Percentiles rank a stretch among this genome's conserved stretches.
phyloP scores from a whole-genome alignment of 2,888 invertebrate species.

The Thera obeliscata region DNA sequence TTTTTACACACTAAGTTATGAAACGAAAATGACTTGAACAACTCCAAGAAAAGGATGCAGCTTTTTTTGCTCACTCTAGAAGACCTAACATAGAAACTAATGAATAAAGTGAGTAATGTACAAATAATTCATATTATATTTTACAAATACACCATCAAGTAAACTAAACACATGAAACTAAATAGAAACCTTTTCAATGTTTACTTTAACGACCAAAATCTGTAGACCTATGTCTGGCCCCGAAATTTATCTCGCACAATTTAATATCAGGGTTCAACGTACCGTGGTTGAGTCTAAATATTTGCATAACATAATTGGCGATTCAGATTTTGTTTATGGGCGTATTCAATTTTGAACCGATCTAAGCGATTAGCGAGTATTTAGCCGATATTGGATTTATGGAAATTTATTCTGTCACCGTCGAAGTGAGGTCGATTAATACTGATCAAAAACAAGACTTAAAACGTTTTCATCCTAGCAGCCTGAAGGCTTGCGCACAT shows the following conservation, averaged over 20 bases:
- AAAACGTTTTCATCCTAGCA: too few relatives aligned
- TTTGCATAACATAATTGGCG: slow-evolving; percentile 55
- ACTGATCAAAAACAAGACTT: slow-evolving; percentile 28
- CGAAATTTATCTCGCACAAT: neutral
- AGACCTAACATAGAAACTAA: too few relatives aligned
- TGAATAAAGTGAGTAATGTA: too few relatives aligned
- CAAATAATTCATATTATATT: too few relatives aligned
- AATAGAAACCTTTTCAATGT: slow-evolving; percentile 5
- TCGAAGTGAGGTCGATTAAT: slow-evolving; percentile 31
- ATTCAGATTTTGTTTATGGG: slow-evolving; percentile 51
- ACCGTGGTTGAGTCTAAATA: slow-evolving; percentile 27
- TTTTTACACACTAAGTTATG: too few relatives aligned
- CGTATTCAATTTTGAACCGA: slow-evolving; percentile 51
- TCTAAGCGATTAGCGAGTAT: slow-evolving; percentile 54
- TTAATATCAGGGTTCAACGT: slow-evolving; percentile 10
- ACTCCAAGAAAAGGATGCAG: too few relatives aligned
- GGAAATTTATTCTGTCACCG: slow-evolving; percentile 50
- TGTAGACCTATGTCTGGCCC: slow-evolving; percentile 3
- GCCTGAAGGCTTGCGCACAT: too few relatives aligned
- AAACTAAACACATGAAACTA: neutral
- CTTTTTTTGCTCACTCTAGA: too few relatives aligned
- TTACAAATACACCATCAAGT: neutral
- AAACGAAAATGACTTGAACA: too few relatives aligned
- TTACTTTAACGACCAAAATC: slow-evolving; percentile 13
- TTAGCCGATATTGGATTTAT: slow-evolving; percentile 61